Evolutionary conservation across 2,113 vertebrate genomes (phyloP), one percentile per base, ranked within the genome.

Genomic region (Chamaetylas fuelleborni): DNA sequence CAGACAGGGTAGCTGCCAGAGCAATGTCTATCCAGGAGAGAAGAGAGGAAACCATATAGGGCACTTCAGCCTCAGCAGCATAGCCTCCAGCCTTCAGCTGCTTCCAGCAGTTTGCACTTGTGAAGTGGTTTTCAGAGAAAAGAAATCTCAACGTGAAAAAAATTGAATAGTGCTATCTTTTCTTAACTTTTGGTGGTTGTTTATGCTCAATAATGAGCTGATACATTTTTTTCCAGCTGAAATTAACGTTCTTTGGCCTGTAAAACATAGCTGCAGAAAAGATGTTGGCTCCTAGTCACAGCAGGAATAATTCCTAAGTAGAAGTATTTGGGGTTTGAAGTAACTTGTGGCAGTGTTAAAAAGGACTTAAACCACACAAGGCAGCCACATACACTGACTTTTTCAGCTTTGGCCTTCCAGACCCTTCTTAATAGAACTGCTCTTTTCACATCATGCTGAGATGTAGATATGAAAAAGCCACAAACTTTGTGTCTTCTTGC

Each of bases 381-480:
- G 42, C 17, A 94, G 43, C 22, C 11, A 7, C 13, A 33, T 19
- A 29, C 1, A 0, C 36, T 78, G 56, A 61, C 42, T 82, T 66
- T 62, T 79, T 86, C 84, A 87, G 82, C 54, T 92, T 84, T 93
- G 65, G 33, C 34, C 81, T 88, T 51, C 10, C 28, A 61, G 45
- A 84, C 33, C 43, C 53, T 94, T 79, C 38, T 57, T 48, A 69
- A 29, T 29, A 82, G 85, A 61, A 28, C 22, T 76, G 34, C n/a
- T 95, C 70, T 86, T 53, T 90, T 94, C 77, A 43, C 6, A 13
- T 88, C 47, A 26, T 58, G 48, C 60, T 86, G 64, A 84, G n/a
- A 91, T 92, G 81, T 62, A 86, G 73, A 90, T 96, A 61, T 24
- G 57, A 50, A 91, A 61, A 76, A 95, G 15, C 73, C 60, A 79